Evolutionary conservation across 2,797 vertebrate genomes (phyloP).

Genomic region (Intellagama lesueurii): DNA sequence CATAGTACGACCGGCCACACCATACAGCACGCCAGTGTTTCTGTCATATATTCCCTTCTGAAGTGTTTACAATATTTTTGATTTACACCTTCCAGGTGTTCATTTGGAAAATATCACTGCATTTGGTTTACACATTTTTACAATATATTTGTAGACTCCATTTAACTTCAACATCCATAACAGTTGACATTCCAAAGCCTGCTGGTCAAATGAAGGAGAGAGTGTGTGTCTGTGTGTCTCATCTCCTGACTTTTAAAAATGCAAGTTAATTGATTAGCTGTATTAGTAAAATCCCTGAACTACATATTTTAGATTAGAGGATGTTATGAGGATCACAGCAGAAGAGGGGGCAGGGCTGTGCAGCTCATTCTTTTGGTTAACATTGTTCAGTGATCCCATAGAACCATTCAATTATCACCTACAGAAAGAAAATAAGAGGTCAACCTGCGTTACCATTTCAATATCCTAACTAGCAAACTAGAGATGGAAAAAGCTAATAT

Average conservation of each 20-base stretch:
- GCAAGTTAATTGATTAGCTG: background rate
- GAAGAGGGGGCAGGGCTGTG: background rate
- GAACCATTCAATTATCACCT: background rate
- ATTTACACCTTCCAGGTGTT: constrained; percentile 98
- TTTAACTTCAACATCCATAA: constrained; percentile 82
- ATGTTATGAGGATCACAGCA: rapidly evolving
- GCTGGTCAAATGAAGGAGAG: background rate
- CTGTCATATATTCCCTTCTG: constrained; percentile 79
- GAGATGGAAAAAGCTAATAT: background rate
- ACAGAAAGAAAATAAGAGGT: rapidly evolving
- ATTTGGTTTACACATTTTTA: constrained; percentile 79
- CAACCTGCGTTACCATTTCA: rapidly evolving
- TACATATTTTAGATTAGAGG: background rate
- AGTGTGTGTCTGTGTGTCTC: background rate
- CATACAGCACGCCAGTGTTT: constrained; percentile 60
- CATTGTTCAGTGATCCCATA: rapidly evolving
- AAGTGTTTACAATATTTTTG: constrained; percentile 90
- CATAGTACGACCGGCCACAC: constrained; percentile 54
- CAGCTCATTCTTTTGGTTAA: rapidly evolving
- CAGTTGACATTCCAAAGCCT: constrained; percentile 72
- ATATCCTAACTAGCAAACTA: background rate
- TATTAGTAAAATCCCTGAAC: background rate
- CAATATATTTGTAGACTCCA: constrained; percentile 80
- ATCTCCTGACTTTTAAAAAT: constrained; percentile 3
- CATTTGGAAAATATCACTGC: constrained; percentile 81